Percentiles rank a stretch among this genome's conserved stretches.
Conservation (phyloP, 2,113 vertebrate genomes). For the Panthera leo region DNA sequence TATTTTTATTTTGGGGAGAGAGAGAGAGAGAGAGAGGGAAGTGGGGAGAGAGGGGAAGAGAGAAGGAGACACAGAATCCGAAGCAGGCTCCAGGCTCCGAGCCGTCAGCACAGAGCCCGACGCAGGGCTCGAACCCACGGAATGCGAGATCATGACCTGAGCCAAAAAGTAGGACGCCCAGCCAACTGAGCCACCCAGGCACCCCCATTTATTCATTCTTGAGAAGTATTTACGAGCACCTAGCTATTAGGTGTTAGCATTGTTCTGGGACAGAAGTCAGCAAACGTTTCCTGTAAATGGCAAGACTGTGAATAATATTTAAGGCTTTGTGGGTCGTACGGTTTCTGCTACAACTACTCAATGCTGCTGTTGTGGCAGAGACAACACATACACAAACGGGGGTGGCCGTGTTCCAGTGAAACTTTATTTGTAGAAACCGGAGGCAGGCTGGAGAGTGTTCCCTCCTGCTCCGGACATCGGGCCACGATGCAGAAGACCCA, state of each 20-base stretch:
- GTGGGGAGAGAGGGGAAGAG: too few relatives aligned
- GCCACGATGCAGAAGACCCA: not conserved
- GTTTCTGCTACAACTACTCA: not conserved
- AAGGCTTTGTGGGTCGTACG: rapidly evolving
- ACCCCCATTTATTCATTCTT: not conserved
- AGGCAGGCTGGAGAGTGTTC: too few relatives aligned
- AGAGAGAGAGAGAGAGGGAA: too few relatives aligned
- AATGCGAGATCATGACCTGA: too few relatives aligned
- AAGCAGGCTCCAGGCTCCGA: too few relatives aligned
- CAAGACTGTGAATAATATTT: not conserved
- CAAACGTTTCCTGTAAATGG: not conserved
- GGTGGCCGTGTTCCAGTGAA: rapidly evolving
- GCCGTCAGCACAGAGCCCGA: too few relatives aligned
- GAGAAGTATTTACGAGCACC: not conserved
- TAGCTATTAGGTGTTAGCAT: not conserved
- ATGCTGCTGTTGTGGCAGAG: rapidly evolving
- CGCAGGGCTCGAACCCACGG: too few relatives aligned
- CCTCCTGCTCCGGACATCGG: not conserved
- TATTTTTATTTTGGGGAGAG: too few relatives aligned
- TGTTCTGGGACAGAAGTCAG: not conserved
- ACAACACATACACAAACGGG: rapidly evolving
- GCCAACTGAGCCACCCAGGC: too few relatives aligned
- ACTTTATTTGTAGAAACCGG: not conserved
- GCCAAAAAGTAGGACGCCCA: too few relatives aligned
- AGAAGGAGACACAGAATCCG: too few relatives aligned